Evolutionary conservation across 1,140 invertebrate species (phyloP).

Genomic region (Cyrtorhinus lividipennis): DNA sequence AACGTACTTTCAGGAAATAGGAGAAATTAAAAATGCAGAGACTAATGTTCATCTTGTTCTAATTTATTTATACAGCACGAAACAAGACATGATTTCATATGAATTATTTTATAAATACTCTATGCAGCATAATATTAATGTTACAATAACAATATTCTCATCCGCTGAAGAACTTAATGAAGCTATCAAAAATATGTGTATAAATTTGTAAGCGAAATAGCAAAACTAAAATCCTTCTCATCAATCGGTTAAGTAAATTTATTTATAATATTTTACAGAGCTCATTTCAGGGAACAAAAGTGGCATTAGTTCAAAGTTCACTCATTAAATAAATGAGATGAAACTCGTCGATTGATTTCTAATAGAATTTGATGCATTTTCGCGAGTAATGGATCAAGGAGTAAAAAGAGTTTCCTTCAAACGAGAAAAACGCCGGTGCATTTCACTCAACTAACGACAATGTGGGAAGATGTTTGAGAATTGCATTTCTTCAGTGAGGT

Average conservation of each 20-base stretch:
- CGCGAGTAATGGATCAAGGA: background rate
- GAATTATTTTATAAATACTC: conserved; percentile 6
- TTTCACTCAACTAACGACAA: too few relatives aligned
- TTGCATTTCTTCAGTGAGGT: too few relatives aligned
- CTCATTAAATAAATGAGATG: background rate
- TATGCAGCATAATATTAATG: background rate
- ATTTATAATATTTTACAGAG: background rate
- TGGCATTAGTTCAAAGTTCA: too few relatives aligned
- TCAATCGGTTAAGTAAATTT: background rate
- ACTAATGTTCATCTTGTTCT: too few relatives aligned
- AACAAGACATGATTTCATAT: background rate
- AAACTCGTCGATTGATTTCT: background rate
- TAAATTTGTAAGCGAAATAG: conserved; percentile 1
- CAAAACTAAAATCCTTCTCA: background rate
- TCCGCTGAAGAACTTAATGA: background rate
- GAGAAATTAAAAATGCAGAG: too few relatives aligned
- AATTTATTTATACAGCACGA: conserved; percentile 1
- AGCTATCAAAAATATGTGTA: conserved; percentile 9
- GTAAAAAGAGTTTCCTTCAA: background rate
- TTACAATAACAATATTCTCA: background rate
- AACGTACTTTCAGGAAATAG: too few relatives aligned
- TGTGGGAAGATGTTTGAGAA: too few relatives aligned
- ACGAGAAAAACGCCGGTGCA: too few relatives aligned
- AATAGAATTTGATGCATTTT: background rate
- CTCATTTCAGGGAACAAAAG: too few relatives aligned